Evolutionary conservation across 2,888 invertebrate genomes (phyloP).

Genomic region (Mantis religiosa): DNA sequence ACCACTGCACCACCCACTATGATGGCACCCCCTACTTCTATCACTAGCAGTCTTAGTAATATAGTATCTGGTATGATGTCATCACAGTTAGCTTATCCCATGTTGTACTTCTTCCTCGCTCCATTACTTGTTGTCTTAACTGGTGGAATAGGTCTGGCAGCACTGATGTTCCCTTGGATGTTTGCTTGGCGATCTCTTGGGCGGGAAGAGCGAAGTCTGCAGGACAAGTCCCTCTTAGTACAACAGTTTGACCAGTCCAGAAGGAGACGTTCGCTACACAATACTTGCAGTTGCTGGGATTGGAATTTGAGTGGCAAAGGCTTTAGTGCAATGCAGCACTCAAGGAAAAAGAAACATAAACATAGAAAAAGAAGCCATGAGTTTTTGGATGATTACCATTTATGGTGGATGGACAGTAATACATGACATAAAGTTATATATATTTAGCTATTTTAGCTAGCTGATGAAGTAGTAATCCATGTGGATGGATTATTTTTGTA

Average conservation of each 20-base stretch:
- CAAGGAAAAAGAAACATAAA: background rate
- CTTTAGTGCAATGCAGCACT: background rate
- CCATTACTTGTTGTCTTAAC: slow-evolving; percentile 4
- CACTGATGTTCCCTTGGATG: background rate
- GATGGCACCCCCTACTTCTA: background rate
- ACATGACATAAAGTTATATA: background rate
- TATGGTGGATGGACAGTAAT: background rate
- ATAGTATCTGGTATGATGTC: background rate
- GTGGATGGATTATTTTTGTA: too few species aligned
- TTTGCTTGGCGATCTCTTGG: background rate
- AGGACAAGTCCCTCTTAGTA: background rate
- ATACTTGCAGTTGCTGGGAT: background rate
- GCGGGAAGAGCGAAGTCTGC: background rate
- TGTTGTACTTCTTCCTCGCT: background rate
- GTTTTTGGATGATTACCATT: background rate
- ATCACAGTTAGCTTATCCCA: background rate
- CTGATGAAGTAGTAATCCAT: too few species aligned
- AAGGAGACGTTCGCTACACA: background rate
- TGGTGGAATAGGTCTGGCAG: background rate
- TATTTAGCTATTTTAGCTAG: background rate
- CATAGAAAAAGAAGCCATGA: background rate
- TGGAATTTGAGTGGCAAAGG: background rate
- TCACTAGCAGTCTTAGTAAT: background rate
- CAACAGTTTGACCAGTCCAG: background rate
- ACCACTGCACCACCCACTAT: background rate